These are phyloP conservation scores for Mesocricetus auratus DNA, from an alignment of 2,113 vertebrate species.

Conservation along the genomic window DNA sequence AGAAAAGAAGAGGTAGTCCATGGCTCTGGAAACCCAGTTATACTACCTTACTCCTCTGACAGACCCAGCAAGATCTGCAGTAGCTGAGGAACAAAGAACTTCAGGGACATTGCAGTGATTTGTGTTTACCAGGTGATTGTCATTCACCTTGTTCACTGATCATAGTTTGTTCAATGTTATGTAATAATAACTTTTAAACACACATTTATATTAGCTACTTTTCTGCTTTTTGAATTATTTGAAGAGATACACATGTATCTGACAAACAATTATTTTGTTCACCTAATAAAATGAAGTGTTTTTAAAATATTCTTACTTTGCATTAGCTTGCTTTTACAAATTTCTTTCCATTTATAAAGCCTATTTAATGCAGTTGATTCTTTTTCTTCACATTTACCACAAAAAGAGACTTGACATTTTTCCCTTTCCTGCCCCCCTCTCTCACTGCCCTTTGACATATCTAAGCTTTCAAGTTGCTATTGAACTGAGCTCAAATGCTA, in stretches of 20 bases:
- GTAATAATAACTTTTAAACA: not conserved
- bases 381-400: constrained; percentile 66
- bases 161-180: not conserved
- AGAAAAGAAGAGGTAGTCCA: fast-evolving
- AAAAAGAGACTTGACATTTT: constrained; percentile 57
- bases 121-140: not conserved
- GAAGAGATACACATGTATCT: not conserved
- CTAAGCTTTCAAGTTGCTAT: constrained; percentile 78
- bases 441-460: constrained; percentile 69
- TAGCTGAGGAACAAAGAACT: not conserved
- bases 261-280: not conserved
- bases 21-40: fast-evolving
- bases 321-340: constrained; percentile 13
- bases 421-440: too few species aligned
- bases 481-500: constrained; percentile 75
- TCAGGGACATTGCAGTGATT: not conserved
- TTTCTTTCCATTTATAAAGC: constrained; percentile 8
- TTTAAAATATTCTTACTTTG: not conserved
- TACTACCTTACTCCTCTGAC: not conserved
- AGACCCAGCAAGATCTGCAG: not conserved
- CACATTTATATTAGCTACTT: not conserved
- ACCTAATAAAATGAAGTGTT: not conserved
- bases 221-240: not conserved
- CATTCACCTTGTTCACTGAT: not conserved
- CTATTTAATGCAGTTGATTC: not conserved